Evolutionary conservation across 2,113 vertebrate genomes (phyloP), one percentile per base, ranked within the genome.

Genomic region (Protomyctophum bolini): DNA sequence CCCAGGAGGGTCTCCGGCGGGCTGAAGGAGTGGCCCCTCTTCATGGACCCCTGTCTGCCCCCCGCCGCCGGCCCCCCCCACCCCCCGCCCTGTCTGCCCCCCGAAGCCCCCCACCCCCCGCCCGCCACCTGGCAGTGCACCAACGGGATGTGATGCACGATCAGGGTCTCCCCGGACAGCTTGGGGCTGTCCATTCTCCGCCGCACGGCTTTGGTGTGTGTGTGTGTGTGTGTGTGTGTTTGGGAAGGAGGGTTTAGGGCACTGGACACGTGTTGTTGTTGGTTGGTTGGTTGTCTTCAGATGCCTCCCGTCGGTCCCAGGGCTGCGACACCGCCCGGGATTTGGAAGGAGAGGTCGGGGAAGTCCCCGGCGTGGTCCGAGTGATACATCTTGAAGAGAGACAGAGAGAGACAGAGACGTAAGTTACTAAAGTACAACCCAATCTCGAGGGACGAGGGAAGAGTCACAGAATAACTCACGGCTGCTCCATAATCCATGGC

Each of bases 141-240:
- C 89, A 99, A 92, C 9, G 98, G 98, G 72, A 99, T 97, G 88
- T 99, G 98, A 87, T 98, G 98, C 75, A 99, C 98, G 8, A 99
- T 97, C 85, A 99, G 91, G 0, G 98, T 97, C 87, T 99, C 97
- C 49, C 97, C 97, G 10, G 95, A 91, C 83, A 98, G 93, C 86
- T 97, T 97, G 9, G 94, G 95, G 55, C 95, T 91, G 95, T 96
- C 95, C 98, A 99, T 98, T 67, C n/a, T 83, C 64, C 75, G 1
- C 10, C 8, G 7, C 47, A 10, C 45, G 33, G 11, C 5, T 49
- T 10, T 50, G n/a, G n/a, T n/a, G n/a, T n/a, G n/a, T n/a, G n/a
- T n/a, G n/a, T n/a, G n/a, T n/a, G n/a, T n/a, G n/a, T n/a, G n/a
- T n/a, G n/a, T n/a, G n/a, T 66, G 29, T 49, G 51, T 28, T 51